Conservation (phyloP, 2,113 vertebrate genomes). For the Cathartes aura region DNA sequence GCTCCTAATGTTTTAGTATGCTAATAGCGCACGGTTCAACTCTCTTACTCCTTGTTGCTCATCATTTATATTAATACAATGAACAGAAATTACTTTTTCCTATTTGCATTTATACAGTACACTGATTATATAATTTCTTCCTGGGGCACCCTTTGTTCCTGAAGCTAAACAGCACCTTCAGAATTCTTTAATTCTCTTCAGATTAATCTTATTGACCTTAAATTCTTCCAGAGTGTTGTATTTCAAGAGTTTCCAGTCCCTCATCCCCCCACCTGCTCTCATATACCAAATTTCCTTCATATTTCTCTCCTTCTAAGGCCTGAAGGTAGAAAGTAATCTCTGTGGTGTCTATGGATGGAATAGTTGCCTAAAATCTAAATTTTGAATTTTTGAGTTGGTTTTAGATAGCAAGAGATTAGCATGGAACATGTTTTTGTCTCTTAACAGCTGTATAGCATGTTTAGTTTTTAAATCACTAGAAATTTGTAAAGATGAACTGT, state of each 20-base stretch:
- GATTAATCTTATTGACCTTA: slow-evolving; percentile 1
- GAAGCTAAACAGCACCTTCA: background rate
- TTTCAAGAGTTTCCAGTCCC: background rate
- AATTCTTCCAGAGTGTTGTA: background rate
- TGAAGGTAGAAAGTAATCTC: background rate
- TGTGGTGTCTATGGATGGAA: background rate
- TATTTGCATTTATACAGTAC: background rate
- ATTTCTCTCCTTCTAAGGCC: background rate
- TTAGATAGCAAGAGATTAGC: background rate
- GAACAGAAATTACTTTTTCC: background rate
- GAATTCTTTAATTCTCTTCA: background rate
- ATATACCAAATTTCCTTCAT: background rate
- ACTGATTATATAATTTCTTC: background rate
- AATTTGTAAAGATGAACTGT: background rate
- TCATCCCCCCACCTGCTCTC: background rate
- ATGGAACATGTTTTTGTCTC: background rate
- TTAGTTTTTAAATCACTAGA: background rate
- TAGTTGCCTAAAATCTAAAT: background rate
- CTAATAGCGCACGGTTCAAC: background rate
- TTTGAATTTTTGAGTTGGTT: background rate
- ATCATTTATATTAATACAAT: background rate
- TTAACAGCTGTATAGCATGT: background rate
- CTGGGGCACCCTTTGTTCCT: background rate
- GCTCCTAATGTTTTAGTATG: background rate
- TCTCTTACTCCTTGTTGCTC: background rate